Conservation (phyloP, 37 sponge, comb jelly and placozoan genomes). For the Ephydatia muelleri region DNA sequence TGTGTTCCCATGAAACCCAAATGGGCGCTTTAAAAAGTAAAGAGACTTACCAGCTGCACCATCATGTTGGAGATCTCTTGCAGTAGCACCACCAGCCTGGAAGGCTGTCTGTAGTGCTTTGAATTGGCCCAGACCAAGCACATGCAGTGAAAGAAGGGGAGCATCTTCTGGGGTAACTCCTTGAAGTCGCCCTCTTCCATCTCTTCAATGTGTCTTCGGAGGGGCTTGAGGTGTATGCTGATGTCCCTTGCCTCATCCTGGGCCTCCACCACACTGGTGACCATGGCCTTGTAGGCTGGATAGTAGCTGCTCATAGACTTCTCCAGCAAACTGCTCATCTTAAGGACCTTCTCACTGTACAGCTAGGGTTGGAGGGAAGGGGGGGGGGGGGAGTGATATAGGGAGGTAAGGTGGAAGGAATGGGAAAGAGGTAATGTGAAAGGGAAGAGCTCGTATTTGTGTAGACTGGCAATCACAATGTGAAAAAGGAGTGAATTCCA, state of each 20-base stretch:
- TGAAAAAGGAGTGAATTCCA: no score
- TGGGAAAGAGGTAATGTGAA: no score
- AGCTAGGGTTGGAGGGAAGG: no score
- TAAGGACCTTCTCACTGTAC: no score
- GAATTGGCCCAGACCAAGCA: constrained; percentile 94
- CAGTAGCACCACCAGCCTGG: constrained; percentile 86
- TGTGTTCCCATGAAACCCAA: no score
- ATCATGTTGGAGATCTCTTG: constrained; percentile 92
- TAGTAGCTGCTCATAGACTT: constrained; percentile 88
- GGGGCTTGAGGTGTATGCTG: constrained; percentile 80
- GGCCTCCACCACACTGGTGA: constrained; percentile 73
- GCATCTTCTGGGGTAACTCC: constrained; percentile 60
- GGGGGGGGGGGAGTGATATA: no score
- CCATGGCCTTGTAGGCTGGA: constrained; percentile 67
- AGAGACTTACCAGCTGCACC: constrained; percentile 74
- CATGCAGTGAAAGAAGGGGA: constrained; percentile 78
- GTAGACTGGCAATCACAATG: no score
- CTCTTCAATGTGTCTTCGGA: constrained; percentile 69
- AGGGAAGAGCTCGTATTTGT: no score
- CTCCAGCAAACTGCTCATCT: no score
- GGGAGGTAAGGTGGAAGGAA: no score
- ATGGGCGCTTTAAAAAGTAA: no score
- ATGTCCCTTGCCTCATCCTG: constrained; percentile 92
- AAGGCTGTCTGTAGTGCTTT: constrained; percentile 84
- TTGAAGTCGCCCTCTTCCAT: constrained; percentile 85